Percentiles rank a stretch among this genome's conserved stretches.
These are phyloP conservation scores for Athripsodes cinereus DNA, from an alignment of 2,888 invertebrate species.

Conservation along the genomic window DNA sequence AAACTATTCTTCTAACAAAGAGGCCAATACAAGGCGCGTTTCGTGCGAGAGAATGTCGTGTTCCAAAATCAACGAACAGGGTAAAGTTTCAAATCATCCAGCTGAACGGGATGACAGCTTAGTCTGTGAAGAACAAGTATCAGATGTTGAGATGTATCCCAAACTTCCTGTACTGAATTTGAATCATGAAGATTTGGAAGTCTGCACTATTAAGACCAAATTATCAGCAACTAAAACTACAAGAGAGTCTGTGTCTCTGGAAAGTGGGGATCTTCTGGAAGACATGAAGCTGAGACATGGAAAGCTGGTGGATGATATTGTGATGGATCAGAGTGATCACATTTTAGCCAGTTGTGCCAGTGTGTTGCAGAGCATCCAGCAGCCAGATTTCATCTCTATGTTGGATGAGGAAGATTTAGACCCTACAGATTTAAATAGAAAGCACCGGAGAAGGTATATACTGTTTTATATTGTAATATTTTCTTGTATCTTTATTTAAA, in stretches of 20 bases:
- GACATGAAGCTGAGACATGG: constrained; percentile 1
- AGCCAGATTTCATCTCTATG: constrained; percentile 46
- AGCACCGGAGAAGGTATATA: constrained; percentile 11
- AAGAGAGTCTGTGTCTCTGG: background rate
- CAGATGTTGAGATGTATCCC: constrained; percentile 4
- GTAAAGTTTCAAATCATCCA: constrained; percentile 3
- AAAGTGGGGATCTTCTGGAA: background rate
- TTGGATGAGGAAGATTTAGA: constrained; percentile 38
- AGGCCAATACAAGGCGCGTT: constrained; percentile 14
- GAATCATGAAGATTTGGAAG: constrained; percentile 14
- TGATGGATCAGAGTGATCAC: constrained; percentile 14
- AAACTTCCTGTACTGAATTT: constrained; percentile 18
- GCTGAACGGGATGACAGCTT: constrained; percentile 5
- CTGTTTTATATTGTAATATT: too few relatives aligned
- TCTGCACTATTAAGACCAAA: constrained; percentile 1
- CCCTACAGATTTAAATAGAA: constrained; percentile 8
- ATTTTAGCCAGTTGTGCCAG: constrained; percentile 16
- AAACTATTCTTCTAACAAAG: constrained; percentile 10
- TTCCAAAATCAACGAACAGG: constrained; percentile 1
- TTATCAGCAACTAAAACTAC: background rate
- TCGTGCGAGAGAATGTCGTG: constrained; percentile 18
- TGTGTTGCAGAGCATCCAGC: constrained; percentile 22
- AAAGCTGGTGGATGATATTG: background rate
- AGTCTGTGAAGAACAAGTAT: constrained; percentile 1
- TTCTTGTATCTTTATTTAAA: too few relatives aligned